Percentiles rank a stretch among this genome's conserved stretches.
phyloP scores from a whole-genome alignment of 1,140 invertebrate species.

The Halesus radiatus region DNA sequence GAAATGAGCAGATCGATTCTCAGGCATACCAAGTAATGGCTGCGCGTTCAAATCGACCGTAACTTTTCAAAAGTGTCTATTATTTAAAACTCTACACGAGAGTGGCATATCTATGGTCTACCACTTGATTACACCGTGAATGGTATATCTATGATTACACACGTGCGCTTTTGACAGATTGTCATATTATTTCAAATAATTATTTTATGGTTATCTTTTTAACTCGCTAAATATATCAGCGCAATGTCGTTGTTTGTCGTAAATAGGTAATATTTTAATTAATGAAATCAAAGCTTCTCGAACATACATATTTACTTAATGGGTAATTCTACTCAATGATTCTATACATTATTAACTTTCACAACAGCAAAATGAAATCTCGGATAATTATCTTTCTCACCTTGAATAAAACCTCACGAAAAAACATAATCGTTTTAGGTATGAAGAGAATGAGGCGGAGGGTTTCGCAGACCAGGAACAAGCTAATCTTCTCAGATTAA shows the following conservation, averaged over 20 bases:
- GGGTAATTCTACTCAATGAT: neutral
- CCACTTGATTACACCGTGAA: no score
- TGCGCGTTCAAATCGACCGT: no score
- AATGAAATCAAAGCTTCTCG: neutral
- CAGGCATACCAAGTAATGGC: no score
- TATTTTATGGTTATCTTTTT: no score
- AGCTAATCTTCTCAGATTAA: constrained; percentile 71
- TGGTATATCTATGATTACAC: neutral
- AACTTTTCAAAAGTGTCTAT: no score
- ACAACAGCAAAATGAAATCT: no score
- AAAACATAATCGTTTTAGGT: constrained; percentile 59
- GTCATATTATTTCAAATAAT: neutral
- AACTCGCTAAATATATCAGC: no score
- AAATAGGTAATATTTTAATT: constrained; percentile 35
- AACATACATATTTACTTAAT: neutral
- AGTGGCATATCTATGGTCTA: no score
- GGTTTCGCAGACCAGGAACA: constrained; percentile 66
- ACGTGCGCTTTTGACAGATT: neutral
- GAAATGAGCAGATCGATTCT: no score
- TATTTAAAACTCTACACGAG: no score
- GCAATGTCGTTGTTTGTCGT: constrained; percentile 45
- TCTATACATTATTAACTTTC: neutral
- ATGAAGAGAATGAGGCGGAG: constrained; percentile 64
- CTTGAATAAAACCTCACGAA: no score
- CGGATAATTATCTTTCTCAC: no score